Evolutionary conservation across 1,140 invertebrate species (phyloP), one percentile per base, ranked within the genome.

Genomic region (Helicoverpa zea): DNA sequence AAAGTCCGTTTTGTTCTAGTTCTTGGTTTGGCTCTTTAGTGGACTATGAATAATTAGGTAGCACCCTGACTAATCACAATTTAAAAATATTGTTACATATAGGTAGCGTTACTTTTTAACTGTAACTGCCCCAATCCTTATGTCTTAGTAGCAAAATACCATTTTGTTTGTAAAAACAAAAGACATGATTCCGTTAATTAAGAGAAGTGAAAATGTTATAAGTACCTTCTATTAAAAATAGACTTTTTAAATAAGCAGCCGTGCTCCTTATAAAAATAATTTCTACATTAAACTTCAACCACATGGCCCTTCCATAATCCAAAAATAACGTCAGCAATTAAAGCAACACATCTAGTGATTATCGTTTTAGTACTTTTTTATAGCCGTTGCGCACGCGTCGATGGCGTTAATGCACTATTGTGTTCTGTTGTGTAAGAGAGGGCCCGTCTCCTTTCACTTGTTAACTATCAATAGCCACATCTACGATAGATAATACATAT

Each of bases 361-460:
- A n/a, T n/a, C 13, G 14, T 18, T 64, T 64, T 43, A 30, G 29
- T 43, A 64, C 61, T 18, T 16, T 47, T 68, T 49, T 3, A 68
- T 18, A 51, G 64, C 35, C 14, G n/a, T 51, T 68, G 30, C 35
- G 64, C 16, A 10, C 49, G 10, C 35, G 64, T n/a, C 35, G 43
- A 43, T 23, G 5, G 49, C 49, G 43, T 4, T 2, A 18, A 10
- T 68, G 64, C 64, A 49, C 64, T 49, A 49, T 49, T 68, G 43
- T 68, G 64, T 12, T 49, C n/a, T 51, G 18, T 68, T 68, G 43
- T 43, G 16, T 23, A 16, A 68, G n/a, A 7, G 43, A 16, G 64
- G 61, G 58, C 58, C 64, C 43, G 16, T 18, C 43, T 68, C 64
- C 64, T 68, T 68, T 68, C 64, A 68, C 64, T 68, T 51, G 3